These are phyloP conservation scores for Meandrina meandrites DNA, from an alignment of 92 coral and sea anemone genomes.

Conservation along the genomic window DNA sequence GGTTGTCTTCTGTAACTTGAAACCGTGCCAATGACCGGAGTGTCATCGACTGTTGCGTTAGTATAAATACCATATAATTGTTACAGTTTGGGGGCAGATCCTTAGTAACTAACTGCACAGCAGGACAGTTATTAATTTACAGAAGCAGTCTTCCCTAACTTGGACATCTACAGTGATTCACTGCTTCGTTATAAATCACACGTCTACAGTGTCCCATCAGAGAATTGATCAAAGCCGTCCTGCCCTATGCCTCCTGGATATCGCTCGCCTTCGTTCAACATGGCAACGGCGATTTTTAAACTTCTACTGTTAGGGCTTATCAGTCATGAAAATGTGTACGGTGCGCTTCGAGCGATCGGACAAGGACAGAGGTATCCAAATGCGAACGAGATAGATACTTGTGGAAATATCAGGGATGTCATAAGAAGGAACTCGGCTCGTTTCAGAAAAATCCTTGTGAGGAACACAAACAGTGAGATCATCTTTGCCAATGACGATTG, in stretches of 20 bases:
- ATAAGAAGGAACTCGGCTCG: constrained; percentile 88
- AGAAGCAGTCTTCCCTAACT: neutral
- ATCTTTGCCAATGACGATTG: constrained; percentile 76
- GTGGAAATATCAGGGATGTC: constrained; percentile 90
- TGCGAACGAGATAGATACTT: constrained; percentile 67
- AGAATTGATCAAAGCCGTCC: neutral
- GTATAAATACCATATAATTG: constrained; percentile 10
- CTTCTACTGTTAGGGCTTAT: constrained; percentile 27
- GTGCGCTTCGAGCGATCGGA: constrained; percentile 35
- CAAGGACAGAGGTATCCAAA: constrained; percentile 58
- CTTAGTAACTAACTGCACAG: constrained; percentile 11
- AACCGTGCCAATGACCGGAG: neutral
- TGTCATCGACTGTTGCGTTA: neutral
- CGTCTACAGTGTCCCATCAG: neutral
- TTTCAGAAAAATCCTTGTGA: constrained; percentile 82
- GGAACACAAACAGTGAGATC: constrained; percentile 75
- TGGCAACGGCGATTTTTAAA: constrained; percentile 32
- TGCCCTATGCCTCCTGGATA: neutral
- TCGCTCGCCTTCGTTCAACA: neutral
- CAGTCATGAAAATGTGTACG: constrained; percentile 6
- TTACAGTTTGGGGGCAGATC: constrained; percentile 39
- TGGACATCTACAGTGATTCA: neutral
- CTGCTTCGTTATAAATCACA: neutral
- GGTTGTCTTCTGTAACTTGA: neutral
- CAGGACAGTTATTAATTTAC: neutral